phyloP scores from a whole-genome alignment of 2,888 invertebrate genomes.

The Bhutanitis thaidina region DNA sequence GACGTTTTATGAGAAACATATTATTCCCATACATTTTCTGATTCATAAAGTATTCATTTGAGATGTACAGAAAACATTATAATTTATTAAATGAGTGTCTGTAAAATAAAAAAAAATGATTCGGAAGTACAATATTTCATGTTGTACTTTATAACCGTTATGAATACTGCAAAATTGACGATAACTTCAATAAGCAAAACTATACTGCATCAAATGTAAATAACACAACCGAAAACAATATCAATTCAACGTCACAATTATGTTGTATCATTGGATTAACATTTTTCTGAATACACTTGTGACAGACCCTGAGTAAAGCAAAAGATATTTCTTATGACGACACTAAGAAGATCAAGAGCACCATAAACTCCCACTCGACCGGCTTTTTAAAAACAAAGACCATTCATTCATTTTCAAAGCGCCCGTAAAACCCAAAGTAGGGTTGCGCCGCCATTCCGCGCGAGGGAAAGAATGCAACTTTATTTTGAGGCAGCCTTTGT shows the following conservation, averaged over 20 bases:
- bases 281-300: conserved; percentile 1
- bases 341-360: conserved; percentile 2
- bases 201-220: background rate
- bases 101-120: too few relatives aligned
- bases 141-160: too few relatives aligned
- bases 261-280: background rate
- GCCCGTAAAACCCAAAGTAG: conserved; percentile 36
- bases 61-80: too few relatives aligned
- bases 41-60: too few relatives aligned
- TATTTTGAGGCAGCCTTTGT: conserved; percentile 37
- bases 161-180: too few relatives aligned
- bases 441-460: conserved; percentile 27
- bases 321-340: background rate
- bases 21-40: too few relatives aligned
- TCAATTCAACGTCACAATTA: background rate
- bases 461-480: conserved; percentile 40
- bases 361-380: conserved; percentile 16
- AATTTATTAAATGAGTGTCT: too few relatives aligned
- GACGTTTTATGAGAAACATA: too few relatives aligned
- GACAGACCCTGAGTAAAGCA: background rate
- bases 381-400: conserved; percentile 33
- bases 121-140: too few relatives aligned
- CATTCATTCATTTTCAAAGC: conserved; percentile 40
- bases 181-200: too few relatives aligned
- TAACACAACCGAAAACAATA: background rate